These are phyloP conservation scores for Xylota sylvarum DNA, from an alignment of 2,888 invertebrate genomes.

Conservation along the genomic window DNA sequence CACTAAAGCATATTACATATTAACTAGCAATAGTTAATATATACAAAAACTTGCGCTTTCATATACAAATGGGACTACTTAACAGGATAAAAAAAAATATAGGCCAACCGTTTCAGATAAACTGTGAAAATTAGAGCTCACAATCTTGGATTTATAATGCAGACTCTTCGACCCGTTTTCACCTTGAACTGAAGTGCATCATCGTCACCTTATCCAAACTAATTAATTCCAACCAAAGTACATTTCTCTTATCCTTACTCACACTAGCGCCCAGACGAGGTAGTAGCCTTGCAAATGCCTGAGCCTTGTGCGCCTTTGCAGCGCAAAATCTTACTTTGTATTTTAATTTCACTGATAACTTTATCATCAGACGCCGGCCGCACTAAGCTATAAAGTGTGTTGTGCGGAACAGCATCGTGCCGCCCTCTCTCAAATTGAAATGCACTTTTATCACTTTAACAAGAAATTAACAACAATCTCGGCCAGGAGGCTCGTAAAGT, in stretches of 20 bases:
- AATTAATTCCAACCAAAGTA: conserved; percentile 61
- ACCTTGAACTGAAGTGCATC: conserved; percentile 21
- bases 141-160: not conserved
- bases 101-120: not conserved
- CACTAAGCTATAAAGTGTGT: conserved; percentile 62
- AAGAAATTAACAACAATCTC: conserved; percentile 75
- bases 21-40: too few species aligned
- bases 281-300: not conserved
- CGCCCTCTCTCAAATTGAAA: conserved; percentile 47
- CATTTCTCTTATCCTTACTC: conserved; percentile 53
- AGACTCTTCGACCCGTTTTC: not conserved
- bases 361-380: conserved; percentile 63
- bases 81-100: too few species aligned
- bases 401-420: conserved; percentile 11
- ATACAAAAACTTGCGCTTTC: too few species aligned
- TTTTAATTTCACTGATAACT: conserved; percentile 68
- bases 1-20: too few species aligned
- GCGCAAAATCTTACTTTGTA: conserved; percentile 47
- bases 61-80: too few species aligned
- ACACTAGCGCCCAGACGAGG: conserved; percentile 16
- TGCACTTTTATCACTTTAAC: conserved; percentile 70
- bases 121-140: not conserved
- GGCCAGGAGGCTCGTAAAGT: conserved; percentile 66
- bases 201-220: conserved; percentile 52
- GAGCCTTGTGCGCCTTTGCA: not conserved